Evolutionary conservation across 2,113 vertebrate species (phyloP).

Genomic region (Psophia crepitans): DNA sequence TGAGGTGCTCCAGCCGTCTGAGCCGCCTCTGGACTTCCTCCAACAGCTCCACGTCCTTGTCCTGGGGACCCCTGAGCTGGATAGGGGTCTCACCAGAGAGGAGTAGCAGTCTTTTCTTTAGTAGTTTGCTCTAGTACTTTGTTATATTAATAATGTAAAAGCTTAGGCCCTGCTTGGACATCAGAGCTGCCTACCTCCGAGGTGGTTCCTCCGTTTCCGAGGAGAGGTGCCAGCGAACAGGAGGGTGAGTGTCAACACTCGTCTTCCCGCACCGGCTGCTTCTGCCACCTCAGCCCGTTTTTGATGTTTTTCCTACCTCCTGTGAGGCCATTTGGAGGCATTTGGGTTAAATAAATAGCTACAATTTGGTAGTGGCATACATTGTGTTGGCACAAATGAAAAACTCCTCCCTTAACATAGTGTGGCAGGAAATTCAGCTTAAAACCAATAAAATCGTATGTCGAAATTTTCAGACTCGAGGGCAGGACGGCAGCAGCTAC

Average conservation of each 20-base stretch:
- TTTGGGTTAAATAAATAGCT: neutral
- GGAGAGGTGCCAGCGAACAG: neutral
- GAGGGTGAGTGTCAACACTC: rapidly evolving
- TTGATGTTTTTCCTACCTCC: rapidly evolving
- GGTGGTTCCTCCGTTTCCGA: neutral
- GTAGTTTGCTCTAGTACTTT: rapidly evolving
- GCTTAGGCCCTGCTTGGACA: rapidly evolving
- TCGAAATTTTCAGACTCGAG: no score
- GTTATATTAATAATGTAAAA: neutral
- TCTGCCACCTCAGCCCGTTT: neutral
- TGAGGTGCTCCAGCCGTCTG: no score
- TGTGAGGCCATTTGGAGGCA: rapidly evolving
- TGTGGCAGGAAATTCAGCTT: neutral
- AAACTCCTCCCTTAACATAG: neutral
- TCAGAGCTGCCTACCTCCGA: rapidly evolving
- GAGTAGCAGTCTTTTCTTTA: no score
- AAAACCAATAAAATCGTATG: neutral
- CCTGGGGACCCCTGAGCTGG: no score
- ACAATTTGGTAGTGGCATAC: rapidly evolving
- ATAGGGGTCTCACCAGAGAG: no score
- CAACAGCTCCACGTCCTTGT: no score
- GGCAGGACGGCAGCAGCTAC: no score
- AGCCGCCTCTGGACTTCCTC: no score
- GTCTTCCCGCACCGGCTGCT: rapidly evolving
- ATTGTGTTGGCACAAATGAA: neutral